Evolutionary conservation across 2,113 vertebrate genomes (phyloP).

Genomic region (Emydocephalus ijimae): DNA sequence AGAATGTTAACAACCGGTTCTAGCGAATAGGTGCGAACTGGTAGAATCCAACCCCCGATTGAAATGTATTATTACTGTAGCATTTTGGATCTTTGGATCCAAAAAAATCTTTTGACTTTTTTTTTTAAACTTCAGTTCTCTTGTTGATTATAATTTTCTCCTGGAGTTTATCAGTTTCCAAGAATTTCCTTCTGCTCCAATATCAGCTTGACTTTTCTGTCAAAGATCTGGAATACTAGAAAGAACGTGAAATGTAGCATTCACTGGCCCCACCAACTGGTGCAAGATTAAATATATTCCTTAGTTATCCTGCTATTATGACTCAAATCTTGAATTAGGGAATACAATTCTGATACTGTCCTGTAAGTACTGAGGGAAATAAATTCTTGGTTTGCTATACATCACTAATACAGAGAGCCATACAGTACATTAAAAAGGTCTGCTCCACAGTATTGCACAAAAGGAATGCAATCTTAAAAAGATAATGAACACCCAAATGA

Average conservation of each 20-base stretch:
- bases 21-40: too few species aligned
- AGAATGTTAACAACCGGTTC: too few species aligned
- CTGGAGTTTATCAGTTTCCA: background rate
- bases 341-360: background rate
- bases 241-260: constrained; percentile 17
- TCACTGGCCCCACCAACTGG: background rate
- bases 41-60: too few species aligned
- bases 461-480: background rate
- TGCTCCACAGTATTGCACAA: background rate
- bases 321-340: constrained; percentile 31
- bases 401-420: background rate
- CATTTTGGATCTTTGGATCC: background rate
- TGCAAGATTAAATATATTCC: constrained; percentile 11
- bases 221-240: constrained; percentile 20
- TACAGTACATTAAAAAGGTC: background rate
- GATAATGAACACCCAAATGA: background rate
- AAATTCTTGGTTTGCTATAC: constrained; percentile 17
- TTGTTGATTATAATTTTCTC: constrained; percentile 2
- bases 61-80: background rate
- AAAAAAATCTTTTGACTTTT: background rate
- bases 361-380: background rate
- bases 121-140: background rate
- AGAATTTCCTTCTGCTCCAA: background rate
- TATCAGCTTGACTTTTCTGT: fast-evolving
- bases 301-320: constrained; percentile 4